Percentiles rank a stretch among this genome's conserved stretches.
phyloP scores from a whole-genome alignment of 1,140 invertebrate genomes.

The Myzus persicae region DNA sequence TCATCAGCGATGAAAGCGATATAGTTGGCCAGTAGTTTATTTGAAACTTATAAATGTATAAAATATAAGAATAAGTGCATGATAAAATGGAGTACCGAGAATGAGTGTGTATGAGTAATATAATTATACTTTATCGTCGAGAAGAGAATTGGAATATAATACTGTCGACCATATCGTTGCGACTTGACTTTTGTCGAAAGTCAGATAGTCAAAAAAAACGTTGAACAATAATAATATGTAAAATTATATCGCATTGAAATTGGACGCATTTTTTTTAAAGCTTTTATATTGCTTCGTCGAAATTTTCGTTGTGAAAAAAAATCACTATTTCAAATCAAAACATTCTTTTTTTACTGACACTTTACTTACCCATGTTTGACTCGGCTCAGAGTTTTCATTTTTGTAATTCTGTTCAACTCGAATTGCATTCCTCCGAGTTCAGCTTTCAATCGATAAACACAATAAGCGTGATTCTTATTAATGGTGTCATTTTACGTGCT shows the following conservation, averaged over 20 bases:
- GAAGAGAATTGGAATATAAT: neutral
- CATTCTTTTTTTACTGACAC: no score
- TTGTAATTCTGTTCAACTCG: no score
- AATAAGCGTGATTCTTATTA: neutral
- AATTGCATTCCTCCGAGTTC: no score
- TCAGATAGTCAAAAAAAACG: no score
- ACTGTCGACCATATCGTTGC: neutral
- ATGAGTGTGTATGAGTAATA: neutral
- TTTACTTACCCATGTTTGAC: no score
- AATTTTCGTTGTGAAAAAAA: no score
- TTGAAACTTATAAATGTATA: neutral
- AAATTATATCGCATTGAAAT: no score
- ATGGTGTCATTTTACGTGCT: no score
- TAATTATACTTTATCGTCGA: neutral
- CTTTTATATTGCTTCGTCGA: neutral
- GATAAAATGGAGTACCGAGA: no score
- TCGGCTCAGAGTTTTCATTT: no score
- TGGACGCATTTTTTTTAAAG: neutral
- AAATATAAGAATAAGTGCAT: no score
- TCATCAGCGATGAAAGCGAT: neutral
- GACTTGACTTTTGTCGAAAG: neutral
- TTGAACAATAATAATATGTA: neutral
- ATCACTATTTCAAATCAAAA: neutral
- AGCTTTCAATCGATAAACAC: no score
- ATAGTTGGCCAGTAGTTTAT: neutral